Conservation (phyloP, 2,797 vertebrate genomes). For the Pampus argenteus region DNA sequence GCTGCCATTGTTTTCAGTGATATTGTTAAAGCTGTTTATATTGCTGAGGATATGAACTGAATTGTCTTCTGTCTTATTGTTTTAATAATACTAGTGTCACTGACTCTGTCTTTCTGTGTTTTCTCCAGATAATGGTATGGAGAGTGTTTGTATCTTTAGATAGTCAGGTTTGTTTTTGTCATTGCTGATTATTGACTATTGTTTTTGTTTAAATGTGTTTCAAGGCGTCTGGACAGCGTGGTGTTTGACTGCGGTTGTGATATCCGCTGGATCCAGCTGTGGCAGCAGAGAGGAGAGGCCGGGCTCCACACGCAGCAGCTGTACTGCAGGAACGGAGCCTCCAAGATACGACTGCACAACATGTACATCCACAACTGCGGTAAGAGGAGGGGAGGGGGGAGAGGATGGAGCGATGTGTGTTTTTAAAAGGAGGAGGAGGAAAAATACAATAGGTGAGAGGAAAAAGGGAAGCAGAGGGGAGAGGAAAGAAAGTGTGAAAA, state of each 20-base stretch:
- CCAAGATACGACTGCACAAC: slow-evolving; percentile 89
- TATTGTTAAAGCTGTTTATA: background rate
- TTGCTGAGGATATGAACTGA: background rate
- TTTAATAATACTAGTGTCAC: background rate
- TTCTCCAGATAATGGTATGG: background rate
- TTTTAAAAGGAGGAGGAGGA: background rate
- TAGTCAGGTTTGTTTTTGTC: background rate
- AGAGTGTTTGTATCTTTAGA: background rate
- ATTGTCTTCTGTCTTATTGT: background rate
- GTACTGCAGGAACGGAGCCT: slow-evolving; percentile 89
- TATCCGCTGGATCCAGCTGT: slow-evolving; percentile 99
- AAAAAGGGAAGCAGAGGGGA: background rate
- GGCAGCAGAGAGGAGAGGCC: slow-evolving; percentile 94
- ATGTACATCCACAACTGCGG: slow-evolving; percentile 97
- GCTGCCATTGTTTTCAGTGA: background rate
- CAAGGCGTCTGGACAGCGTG: slow-evolving; percentile 92
- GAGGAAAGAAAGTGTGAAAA: background rate
- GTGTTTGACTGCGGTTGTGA: slow-evolving; percentile 96
- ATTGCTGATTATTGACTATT: slow-evolving; percentile 1
- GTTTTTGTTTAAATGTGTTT: slow-evolving; percentile 27
- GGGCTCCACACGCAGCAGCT: slow-evolving; percentile 91
- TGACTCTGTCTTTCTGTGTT: background rate
- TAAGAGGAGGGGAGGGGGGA: slow-evolving; percentile 72
- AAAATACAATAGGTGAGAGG: background rate
- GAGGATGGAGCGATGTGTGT: slow-evolving; percentile 8